Conservation (phyloP, 2,113 vertebrate species). For the Panurus biarmicus region DNA sequence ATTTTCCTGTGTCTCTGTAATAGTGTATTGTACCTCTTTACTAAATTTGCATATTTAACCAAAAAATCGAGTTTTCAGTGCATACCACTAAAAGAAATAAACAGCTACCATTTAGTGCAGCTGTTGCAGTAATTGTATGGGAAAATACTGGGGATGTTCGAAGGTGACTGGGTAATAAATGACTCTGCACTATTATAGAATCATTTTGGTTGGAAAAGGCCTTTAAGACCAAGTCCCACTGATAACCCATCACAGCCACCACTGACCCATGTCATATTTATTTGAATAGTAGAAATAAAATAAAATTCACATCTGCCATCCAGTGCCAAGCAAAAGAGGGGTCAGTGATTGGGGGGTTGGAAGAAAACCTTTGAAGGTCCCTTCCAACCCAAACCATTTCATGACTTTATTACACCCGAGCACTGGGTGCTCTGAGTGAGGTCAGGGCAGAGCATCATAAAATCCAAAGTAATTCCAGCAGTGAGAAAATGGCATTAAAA, state of each 20-base stretch:
- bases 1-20: not conserved
- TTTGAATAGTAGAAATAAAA: not conserved
- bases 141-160: not conserved
- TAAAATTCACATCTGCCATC: not conserved
- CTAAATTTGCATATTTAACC: not conserved
- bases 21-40: not conserved
- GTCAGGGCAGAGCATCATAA: not conserved
- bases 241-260: not conserved
- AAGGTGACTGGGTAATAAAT: not conserved
- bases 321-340: not conserved
- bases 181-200: not conserved
- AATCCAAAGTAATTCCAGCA: not conserved
- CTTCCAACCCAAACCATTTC: not conserved
- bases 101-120: not conserved
- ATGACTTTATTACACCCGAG: not conserved
- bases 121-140: not conserved
- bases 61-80: not conserved
- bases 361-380: not conserved
- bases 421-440: not conserved
- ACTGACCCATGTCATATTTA: not conserved
- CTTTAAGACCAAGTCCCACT: not conserved
- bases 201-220: not conserved
- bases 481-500: not conserved
- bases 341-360: too few relatives aligned
- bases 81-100: not conserved